Evolutionary conservation across 2,797 vertebrate species (phyloP).

Genomic region (Momotus momota): DNA sequence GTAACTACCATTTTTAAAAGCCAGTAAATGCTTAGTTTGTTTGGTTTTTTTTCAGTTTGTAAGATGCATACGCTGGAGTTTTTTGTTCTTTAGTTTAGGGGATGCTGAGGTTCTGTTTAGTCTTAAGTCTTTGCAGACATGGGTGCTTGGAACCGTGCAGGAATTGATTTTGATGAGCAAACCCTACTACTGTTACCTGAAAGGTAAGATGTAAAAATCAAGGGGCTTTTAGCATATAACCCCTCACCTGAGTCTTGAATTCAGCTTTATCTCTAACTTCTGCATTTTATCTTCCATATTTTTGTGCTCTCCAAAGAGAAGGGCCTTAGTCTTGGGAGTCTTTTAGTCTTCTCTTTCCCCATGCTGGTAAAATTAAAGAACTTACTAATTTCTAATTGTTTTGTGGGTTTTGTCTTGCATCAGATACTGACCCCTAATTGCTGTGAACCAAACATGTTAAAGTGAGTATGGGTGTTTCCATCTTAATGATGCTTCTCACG

Average conservation of each 20-base stretch:
- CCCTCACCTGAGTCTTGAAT: not conserved
- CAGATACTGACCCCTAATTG: not conserved
- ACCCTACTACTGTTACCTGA: not conserved
- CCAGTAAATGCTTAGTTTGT: not conserved
- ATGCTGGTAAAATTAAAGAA: not conserved
- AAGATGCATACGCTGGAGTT: not conserved
- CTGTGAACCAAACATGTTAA: not conserved
- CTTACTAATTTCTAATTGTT: not conserved
- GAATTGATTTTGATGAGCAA: not conserved
- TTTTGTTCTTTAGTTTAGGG: not conserved
- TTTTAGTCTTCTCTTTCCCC: not conserved
- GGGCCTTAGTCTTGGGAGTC: not conserved
- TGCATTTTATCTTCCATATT: not conserved
- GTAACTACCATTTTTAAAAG: not conserved
- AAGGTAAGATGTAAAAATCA: not conserved
- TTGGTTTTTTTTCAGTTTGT: not conserved
- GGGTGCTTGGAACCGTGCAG: not conserved
- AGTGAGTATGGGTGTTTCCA: not conserved
- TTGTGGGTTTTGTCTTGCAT: not conserved
- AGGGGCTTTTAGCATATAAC: not conserved
- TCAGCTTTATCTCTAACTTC: not conserved
- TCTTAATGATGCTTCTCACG: not conserved
- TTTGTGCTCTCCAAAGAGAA: not conserved
- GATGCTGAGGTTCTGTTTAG: not conserved
- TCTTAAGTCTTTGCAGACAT: not conserved